phyloP scores from a whole-genome alignment of 2,797 vertebrate species.

The Anabas testudineus region DNA sequence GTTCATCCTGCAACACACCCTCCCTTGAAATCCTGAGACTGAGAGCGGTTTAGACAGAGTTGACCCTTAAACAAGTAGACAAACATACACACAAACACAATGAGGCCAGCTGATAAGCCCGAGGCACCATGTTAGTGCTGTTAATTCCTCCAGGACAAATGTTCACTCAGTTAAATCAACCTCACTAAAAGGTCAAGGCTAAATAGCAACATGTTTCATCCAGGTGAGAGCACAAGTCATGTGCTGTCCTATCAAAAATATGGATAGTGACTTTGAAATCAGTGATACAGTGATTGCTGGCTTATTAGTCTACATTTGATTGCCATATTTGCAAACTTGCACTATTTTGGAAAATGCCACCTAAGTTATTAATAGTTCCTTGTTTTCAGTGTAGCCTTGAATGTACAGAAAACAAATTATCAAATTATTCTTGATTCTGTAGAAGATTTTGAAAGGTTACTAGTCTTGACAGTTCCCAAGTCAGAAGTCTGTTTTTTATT shows the following conservation, averaged over 20 bases:
- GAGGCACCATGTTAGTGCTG: conserved; percentile 31
- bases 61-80: conserved; percentile 42
- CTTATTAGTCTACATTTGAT: no score
- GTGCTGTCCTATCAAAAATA: neutral
- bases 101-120: conserved; percentile 22
- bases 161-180: conserved; percentile 28
- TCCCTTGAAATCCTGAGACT: conserved; percentile 32
- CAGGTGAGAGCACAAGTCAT: neutral
- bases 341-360: no score
- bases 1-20: conserved; percentile 16
- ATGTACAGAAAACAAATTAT: no score
- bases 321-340: no score
- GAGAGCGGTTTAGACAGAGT: conserved; percentile 46
- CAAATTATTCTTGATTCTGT: no score
- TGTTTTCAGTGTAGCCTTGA: no score
- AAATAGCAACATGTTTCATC: conserved; percentile 9
- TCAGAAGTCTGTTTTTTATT: no score
- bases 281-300: no score
- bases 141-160: conserved; percentile 39
- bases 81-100: conserved; percentile 3
- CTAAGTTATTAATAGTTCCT: no score
- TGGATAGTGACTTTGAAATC: no score
- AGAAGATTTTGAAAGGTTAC: no score
- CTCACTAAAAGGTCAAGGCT: conserved; percentile 23
- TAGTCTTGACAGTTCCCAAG: no score